A percentile compares a stretch with the other conserved stretches of the same genome.
These are phyloP conservation scores for Drosophila nr. perissopoda DNA, from an alignment of 2,888 invertebrate species.

Conservation along the genomic window DNA sequence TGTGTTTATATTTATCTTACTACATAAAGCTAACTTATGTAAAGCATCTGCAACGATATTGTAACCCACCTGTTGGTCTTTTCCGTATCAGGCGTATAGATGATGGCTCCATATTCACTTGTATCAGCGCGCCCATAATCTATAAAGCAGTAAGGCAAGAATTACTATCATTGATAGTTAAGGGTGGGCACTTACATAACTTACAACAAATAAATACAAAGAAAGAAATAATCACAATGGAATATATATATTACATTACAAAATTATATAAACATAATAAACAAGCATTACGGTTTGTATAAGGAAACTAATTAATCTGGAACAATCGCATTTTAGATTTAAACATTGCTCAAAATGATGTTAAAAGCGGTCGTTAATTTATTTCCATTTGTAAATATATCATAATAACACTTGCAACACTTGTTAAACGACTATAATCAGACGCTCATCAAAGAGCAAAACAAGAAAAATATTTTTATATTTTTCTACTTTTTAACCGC, in stretches of 20 bases:
- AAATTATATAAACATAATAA: background rate
- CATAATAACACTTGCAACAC: background rate
- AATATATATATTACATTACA: background rate
- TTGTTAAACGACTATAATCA: background rate
- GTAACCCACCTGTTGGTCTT: constrained; percentile 91
- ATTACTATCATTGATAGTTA: background rate
- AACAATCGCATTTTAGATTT: background rate
- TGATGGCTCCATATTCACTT: constrained; percentile 90
- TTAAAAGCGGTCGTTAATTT: background rate
- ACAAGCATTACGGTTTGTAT: background rate
- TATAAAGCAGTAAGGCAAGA: constrained; percentile 83
- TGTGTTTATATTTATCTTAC: constrained; percentile 31
- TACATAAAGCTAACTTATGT: constrained; percentile 18
- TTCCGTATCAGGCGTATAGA: constrained; percentile 93
- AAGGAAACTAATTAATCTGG: background rate
- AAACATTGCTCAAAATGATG: background rate
- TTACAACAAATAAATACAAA: background rate
- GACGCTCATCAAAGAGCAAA: background rate
- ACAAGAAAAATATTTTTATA: background rate
- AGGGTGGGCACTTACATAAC: background rate
- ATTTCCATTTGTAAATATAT: background rate
- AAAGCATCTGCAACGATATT: constrained; percentile 31
- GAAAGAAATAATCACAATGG: background rate
- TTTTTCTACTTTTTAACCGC: background rate
- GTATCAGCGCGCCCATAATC: constrained; percentile 92